Percentiles rank a stretch among this genome's conserved stretches.
These are phyloP conservation scores for Progne subis DNA, from an alignment of 2,113 vertebrate species.

Conservation along the genomic window DNA sequence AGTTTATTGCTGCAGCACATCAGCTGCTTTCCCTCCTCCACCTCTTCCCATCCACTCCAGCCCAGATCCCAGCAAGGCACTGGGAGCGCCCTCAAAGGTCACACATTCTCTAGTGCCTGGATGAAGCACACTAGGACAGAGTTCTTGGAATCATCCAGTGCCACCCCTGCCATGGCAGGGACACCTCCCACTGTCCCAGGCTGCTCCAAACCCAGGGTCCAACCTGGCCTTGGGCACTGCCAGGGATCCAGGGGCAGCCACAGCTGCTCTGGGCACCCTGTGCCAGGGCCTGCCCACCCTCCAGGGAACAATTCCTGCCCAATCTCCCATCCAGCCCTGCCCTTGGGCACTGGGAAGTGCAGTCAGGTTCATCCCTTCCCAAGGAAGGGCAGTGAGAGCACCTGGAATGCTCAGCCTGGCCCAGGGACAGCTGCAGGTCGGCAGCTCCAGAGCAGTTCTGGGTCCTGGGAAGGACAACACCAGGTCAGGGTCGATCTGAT, in stretches of 20 bases:
- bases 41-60: neutral
- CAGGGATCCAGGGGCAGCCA: neutral
- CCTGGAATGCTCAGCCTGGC: neutral
- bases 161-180: neutral
- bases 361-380: neutral
- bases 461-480: neutral
- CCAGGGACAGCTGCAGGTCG: neutral
- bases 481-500: neutral
- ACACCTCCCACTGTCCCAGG: neutral
- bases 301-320: neutral
- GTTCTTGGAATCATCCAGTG: neutral
- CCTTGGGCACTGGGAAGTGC: fast-evolving
- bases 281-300: neutral
- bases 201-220: neutral
- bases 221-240: neutral
- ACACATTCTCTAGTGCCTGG: neutral
- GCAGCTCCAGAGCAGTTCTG: neutral
- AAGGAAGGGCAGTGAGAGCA: neutral
- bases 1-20: neutral
- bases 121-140: neutral
- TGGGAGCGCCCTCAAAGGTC: neutral
- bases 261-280: neutral
- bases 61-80: neutral
- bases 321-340: fast-evolving
- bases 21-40: neutral